Evolutionary conservation across 2,888 invertebrate species (phyloP).

Genomic region (Auanema freiburgensis): DNA sequence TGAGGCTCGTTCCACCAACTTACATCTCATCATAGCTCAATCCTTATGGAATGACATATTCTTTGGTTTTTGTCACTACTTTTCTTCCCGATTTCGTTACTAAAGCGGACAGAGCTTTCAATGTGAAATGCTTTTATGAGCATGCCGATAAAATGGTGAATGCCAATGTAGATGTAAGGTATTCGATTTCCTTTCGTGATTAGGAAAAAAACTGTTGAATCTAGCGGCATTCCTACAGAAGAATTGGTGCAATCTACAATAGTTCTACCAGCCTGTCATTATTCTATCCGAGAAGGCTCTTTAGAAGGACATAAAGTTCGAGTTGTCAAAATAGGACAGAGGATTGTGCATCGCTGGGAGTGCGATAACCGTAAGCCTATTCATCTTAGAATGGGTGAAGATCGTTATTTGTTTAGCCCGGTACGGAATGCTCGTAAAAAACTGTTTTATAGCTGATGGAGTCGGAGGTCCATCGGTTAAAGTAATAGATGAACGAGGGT

Average conservation of each 20-base stretch:
- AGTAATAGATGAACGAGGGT: constrained; percentile 47
- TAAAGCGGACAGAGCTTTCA: constrained; percentile 57
- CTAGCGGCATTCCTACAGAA: constrained; percentile 44
- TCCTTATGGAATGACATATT: constrained; percentile 53
- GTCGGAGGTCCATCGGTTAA: constrained; percentile 20
- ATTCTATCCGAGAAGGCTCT: constrained; percentile 44
- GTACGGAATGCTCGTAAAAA: constrained; percentile 33
- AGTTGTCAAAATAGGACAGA: constrained; percentile 42
- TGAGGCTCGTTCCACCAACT: constrained; percentile 3
- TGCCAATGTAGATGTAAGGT: constrained; percentile 44
- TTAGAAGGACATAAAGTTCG: constrained; percentile 46
- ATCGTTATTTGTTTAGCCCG: constrained; percentile 16
- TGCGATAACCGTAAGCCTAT: constrained; percentile 32
- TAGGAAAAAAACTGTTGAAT: constrained; percentile 9
- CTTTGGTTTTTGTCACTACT: constrained; percentile 51
- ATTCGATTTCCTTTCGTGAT: constrained; percentile 3
- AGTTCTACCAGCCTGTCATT: constrained; percentile 49
- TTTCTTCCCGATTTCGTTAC: constrained; percentile 60
- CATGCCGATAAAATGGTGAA: constrained; percentile 43
- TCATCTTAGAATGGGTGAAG: background rate
- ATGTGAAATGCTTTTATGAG: constrained; percentile 58
- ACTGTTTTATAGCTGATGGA: constrained; percentile 41
- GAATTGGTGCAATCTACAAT: constrained; percentile 45
- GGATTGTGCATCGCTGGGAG: constrained; percentile 54
- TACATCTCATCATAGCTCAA: constrained; percentile 29